Evolutionary conservation across 2,797 vertebrate species (phyloP), one percentile per base, ranked within the genome.

Genomic region (Rhincodon typus): DNA sequence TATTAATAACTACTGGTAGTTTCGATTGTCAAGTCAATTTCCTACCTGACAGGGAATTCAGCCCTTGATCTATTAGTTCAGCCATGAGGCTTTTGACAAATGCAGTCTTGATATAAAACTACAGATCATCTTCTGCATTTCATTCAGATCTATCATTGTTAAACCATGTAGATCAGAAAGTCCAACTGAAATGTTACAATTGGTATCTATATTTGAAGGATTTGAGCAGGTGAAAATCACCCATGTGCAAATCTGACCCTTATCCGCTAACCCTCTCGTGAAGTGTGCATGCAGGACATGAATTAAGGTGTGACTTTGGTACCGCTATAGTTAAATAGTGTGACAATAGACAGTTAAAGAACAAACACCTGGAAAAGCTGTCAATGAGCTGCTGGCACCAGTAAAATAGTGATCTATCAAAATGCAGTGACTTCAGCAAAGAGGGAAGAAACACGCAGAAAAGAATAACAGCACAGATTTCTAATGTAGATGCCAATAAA

Each of bases 11-110:
- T n/a, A 72, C 69, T 10, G 0, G 25, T 34, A 74, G 25, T 72
- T 74, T 72, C 42, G 34, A 94, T 72, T 74, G 67, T 72, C 93
- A 72, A 72, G 93, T 72, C 42, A 72, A 72, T 94, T 74, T 94
- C 6, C 94, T 23, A 69, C 15, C 67, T 94, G 66, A 94, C 66
- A 69, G 42, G 67, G 25, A 94, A 94, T 23, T 42, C 70, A 23
- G 38, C 94, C 90, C 94, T 74, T 74, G 67, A 94, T 74, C 94
- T 74, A 74, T 72, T 19, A 94, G 38, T 94, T 94, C 42, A 94
- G 69, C 69, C 50, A 7, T 30, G 67, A 94, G 90, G 38, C 66
- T 69, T 94, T 94, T 94, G 66, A 23, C 62, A 69, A 94, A 38
- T 15, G 21, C 66, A 25, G 21, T 70, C 38, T 69, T 42, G 91